These are phyloP conservation scores for Acronicta alni DNA, from an alignment of 2,888 invertebrate genomes.

Conservation along the genomic window DNA sequence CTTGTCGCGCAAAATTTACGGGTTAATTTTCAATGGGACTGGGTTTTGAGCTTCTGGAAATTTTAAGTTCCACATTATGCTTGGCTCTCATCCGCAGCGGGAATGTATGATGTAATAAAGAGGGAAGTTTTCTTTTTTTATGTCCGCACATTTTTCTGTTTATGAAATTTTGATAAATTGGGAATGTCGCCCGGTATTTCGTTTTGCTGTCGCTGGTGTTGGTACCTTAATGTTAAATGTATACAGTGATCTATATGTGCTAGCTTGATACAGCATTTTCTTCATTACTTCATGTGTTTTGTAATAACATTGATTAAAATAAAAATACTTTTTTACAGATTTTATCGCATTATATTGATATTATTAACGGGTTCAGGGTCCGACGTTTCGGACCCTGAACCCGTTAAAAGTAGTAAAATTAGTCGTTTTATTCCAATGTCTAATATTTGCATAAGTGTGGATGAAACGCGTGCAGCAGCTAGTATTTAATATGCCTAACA, in stretches of 20 bases:
- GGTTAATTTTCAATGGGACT: slow-evolving; percentile 87
- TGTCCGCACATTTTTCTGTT: slow-evolving; percentile 35
- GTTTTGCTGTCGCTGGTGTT: slow-evolving; percentile 5
- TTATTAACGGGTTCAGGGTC: too few relatives aligned
- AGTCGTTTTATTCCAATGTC: too few relatives aligned
- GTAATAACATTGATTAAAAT: too few relatives aligned
- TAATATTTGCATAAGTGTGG: too few relatives aligned
- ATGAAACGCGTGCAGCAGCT: too few relatives aligned
- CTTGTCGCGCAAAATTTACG: slow-evolving; percentile 88
- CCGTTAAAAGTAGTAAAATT: too few relatives aligned
- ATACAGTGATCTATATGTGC: too few relatives aligned
- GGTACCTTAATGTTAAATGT: background rate
- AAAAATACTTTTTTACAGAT: too few relatives aligned
- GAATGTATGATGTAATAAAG: slow-evolving; percentile 49
- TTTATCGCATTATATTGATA: too few relatives aligned
- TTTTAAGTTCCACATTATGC: slow-evolving; percentile 79
- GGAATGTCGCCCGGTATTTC: slow-evolving; percentile 7
- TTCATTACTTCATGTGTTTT: too few relatives aligned
- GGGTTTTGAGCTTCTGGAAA: slow-evolving; percentile 80
- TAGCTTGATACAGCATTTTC: too few relatives aligned
- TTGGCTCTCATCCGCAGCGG: slow-evolving; percentile 66
- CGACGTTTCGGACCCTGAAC: too few relatives aligned
- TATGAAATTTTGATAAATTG: slow-evolving; percentile 42
- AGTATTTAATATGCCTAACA: background rate
- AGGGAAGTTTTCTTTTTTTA: slow-evolving; percentile 44